Percentiles rank a stretch among this genome's conserved stretches.
phyloP scores from a whole-genome alignment of 2,797 vertebrate species.

The Okamejei kenojei region DNA sequence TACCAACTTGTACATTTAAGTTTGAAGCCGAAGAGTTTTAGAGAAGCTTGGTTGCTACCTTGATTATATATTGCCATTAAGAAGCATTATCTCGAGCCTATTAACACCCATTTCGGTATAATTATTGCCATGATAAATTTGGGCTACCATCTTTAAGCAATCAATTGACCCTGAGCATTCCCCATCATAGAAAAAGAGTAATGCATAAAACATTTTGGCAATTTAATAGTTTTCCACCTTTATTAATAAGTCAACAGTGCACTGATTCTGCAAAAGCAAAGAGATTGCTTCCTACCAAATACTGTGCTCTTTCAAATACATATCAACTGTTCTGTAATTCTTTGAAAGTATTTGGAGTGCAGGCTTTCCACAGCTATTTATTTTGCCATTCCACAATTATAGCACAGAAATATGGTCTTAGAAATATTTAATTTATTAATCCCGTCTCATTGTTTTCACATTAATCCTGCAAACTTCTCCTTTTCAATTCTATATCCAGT shows the following conservation, averaged over 20 bases:
- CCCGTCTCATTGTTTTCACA: not conserved
- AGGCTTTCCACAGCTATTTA: not conserved
- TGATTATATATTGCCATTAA: no score
- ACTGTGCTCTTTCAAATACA: not conserved
- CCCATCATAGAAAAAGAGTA: no score
- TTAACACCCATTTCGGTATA: not conserved
- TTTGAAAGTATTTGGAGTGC: not conserved
- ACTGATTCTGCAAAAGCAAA: not conserved
- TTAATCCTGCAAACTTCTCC: not conserved
- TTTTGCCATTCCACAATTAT: not conserved
- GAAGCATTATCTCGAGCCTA: no score
- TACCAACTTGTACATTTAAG: no score
- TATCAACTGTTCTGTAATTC: not conserved
- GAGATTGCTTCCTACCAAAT: no score
- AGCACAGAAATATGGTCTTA: not conserved
- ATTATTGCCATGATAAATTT: not conserved
- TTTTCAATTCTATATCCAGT: not conserved
- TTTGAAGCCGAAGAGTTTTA: no score
- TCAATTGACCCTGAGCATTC: no score
- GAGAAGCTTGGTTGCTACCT: no score
- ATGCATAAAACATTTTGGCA: not conserved
- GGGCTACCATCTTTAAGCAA: not conserved
- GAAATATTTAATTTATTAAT: not conserved
- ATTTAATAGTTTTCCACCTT: no score
- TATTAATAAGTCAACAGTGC: not conserved